Conservation (phyloP, 2,888 invertebrate species). For the Auanema sp. region DNA sequence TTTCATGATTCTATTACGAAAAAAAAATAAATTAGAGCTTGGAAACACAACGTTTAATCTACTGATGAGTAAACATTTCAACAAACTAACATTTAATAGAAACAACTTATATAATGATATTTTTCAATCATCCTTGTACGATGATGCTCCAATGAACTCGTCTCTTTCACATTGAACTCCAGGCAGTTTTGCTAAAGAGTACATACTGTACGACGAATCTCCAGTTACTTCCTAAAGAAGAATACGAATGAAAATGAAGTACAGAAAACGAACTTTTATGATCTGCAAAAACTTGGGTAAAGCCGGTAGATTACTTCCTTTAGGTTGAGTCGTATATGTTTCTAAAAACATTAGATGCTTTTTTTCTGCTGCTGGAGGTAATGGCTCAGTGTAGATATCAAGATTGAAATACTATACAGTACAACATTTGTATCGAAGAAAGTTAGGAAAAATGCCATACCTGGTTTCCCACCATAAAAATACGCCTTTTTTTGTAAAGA, state of each 20-base stretch:
- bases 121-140: slow-evolving; percentile 31
- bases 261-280: slow-evolving; percentile 29
- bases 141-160: slow-evolving; percentile 33
- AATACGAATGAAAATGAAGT: background rate
- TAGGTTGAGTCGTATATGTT: slow-evolving; percentile 58
- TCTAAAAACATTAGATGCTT: slow-evolving; percentile 59
- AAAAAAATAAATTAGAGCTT: too few relatives aligned
- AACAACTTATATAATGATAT: too few relatives aligned
- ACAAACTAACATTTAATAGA: too few relatives aligned
- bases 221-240: slow-evolving; percentile 56
- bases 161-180: slow-evolving; percentile 16
- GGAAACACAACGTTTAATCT: too few relatives aligned
- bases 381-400: slow-evolving; percentile 60
- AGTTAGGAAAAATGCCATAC: slow-evolving; percentile 14
- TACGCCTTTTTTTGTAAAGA: slow-evolving; percentile 53
- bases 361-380: slow-evolving; percentile 51
- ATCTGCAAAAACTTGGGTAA: slow-evolving; percentile 55
- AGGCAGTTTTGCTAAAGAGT: slow-evolving; percentile 37
- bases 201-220: slow-evolving; percentile 54
- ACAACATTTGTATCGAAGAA: background rate
- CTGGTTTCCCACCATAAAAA: slow-evolving; percentile 58
- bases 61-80: too few relatives aligned
- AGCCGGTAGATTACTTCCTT: slow-evolving; percentile 37
- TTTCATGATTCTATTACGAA: too few relatives aligned
- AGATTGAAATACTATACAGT: slow-evolving; percentile 55